These are phyloP conservation scores for Sinodicranocentrus sp. DNA, from an alignment of 2,888 invertebrate species.

Conservation along the genomic window DNA sequence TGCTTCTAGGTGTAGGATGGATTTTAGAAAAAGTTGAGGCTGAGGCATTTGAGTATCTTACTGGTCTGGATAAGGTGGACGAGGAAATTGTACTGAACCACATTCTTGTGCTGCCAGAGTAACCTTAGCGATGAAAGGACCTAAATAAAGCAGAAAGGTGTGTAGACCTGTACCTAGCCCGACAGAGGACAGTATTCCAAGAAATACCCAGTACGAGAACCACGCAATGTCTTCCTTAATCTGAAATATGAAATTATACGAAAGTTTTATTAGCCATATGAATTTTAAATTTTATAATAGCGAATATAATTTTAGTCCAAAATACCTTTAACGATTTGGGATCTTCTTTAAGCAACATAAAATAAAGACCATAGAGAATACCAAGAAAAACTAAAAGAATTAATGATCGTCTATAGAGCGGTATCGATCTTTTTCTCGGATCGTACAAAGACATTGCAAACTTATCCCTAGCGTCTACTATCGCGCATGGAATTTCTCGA, in stretches of 20 bases:
- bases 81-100: slow-evolving; percentile 94
- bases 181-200: slow-evolving; percentile 97
- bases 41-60: slow-evolving; percentile 79
- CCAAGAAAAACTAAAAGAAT: slow-evolving; percentile 78
- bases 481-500: slow-evolving; percentile 82
- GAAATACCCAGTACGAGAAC: slow-evolving; percentile 94
- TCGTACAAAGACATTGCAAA: slow-evolving; percentile 78
- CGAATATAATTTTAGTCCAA: background rate
- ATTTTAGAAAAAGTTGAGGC: too few species aligned
- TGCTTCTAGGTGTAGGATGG: background rate
- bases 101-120: slow-evolving; percentile 99
- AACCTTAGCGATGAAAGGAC: slow-evolving; percentile 99
- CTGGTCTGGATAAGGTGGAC: slow-evolving; percentile 99
- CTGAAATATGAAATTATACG: slow-evolving; percentile 68
- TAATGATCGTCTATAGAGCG: slow-evolving; percentile 76
- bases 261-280: too few species aligned
- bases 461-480: slow-evolving; percentile 75
- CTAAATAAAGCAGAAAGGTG: slow-evolving; percentile 98
- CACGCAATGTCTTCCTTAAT: slow-evolving; percentile 81
- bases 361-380: slow-evolving; percentile 78
- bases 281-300: background rate
- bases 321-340: slow-evolving; percentile 70
- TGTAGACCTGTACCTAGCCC: slow-evolving; percentile 99
- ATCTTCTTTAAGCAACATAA: slow-evolving; percentile 75
- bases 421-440: slow-evolving; percentile 75